Conservation (phyloP, 1,140 invertebrate species). For the Caenorhabditis tropicalis region DNA sequence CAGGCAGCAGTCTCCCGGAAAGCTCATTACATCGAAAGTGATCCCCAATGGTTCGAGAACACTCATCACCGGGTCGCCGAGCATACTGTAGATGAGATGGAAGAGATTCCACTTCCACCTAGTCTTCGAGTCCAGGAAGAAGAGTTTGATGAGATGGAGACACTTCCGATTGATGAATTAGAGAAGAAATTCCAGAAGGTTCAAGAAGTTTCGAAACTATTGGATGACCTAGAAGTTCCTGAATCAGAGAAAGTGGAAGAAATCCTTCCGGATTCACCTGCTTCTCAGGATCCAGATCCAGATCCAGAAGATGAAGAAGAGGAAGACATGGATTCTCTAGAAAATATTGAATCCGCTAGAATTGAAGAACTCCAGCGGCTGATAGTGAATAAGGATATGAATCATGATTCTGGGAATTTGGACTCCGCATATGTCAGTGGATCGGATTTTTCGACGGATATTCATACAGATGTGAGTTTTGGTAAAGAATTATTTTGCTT, state of each 20-base stretch:
- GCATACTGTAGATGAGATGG: neutral
- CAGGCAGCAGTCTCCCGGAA: slow-evolving; percentile 56
- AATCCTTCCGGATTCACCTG: neutral
- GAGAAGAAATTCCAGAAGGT: neutral
- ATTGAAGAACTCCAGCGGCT: slow-evolving; percentile 1
- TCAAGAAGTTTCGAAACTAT: neutral
- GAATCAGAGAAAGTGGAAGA: neutral
- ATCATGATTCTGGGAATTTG: slow-evolving; percentile 11
- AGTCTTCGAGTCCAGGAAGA: neutral
- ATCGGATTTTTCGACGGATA: slow-evolving; percentile 17
- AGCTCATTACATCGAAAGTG: slow-evolving; percentile 47
- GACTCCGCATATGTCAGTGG: slow-evolving; percentile 32
- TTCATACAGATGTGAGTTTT: slow-evolving; percentile 14
- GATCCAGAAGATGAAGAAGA: neutral
- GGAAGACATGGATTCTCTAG: slow-evolving; percentile 3
- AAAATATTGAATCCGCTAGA: neutral
- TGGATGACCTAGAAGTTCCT: neutral
- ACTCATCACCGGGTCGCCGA: neutral
- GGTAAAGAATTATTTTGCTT: too few species aligned
- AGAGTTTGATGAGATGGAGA: neutral
- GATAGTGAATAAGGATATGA: slow-evolving; percentile 10
- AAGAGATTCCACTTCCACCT: neutral
- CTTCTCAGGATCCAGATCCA: neutral
- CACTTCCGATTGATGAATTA: neutral
- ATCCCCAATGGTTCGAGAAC: slow-evolving; percentile 57